A percentile compares a stretch with the other conserved stretches of the same genome.
Conservation (phyloP, 2,888 invertebrate genomes). For the Dastarcus helophoroides region DNA sequence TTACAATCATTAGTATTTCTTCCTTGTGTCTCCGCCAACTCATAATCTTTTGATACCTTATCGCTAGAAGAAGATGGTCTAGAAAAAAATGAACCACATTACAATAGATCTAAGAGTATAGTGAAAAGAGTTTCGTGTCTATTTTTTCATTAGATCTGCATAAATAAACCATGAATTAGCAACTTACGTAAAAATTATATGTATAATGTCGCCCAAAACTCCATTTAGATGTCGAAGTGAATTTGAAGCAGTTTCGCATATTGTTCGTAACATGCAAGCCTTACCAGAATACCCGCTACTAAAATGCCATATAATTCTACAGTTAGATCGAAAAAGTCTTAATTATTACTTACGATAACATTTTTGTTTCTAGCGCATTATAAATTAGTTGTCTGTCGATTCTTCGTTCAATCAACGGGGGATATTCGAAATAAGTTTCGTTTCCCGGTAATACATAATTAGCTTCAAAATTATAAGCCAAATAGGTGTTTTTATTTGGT, state of each 20-base stretch:
- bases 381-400: constrained; percentile 23
- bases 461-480: constrained; percentile 65
- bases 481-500: constrained; percentile 54
- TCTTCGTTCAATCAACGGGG: constrained; percentile 22
- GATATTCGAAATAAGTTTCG: constrained; percentile 31
- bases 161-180: not conserved
- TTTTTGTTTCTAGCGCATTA: constrained; percentile 24
- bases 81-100: constrained; percentile 17
- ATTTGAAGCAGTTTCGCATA: constrained; percentile 63
- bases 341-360: constrained; percentile 21
- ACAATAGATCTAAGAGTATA: constrained; percentile 2
- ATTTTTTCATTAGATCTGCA: no score
- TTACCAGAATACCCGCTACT: constrained; percentile 38
- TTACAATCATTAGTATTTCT: constrained; percentile 36
- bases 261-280: constrained; percentile 58
- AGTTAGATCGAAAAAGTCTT: not conserved
- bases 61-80: constrained; percentile 54
- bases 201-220: constrained; percentile 60
- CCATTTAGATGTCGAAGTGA: constrained; percentile 50
- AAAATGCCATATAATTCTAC: not conserved
- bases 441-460: constrained; percentile 52
- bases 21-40: constrained; percentile 20
- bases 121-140: no score
- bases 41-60: constrained; percentile 16
- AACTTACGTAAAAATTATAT: constrained; percentile 60